Percentiles rank a stretch among this genome's conserved stretches.
phyloP scores from a whole-genome alignment of 2,113 vertebrate species.

The Baryphthengus martii region DNA sequence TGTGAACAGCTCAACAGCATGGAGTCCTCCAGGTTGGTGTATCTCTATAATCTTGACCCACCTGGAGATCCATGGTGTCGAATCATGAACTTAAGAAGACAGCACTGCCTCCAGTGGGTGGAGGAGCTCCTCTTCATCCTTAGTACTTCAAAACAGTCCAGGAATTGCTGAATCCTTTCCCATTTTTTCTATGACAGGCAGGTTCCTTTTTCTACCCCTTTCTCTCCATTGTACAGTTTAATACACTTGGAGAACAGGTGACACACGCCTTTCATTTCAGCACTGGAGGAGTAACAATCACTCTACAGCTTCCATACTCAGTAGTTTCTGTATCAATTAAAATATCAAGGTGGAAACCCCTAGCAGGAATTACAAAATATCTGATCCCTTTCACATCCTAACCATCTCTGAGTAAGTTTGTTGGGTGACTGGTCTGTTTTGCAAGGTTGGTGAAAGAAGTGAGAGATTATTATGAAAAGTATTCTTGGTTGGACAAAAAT shows the following conservation, averaged over 20 bases:
- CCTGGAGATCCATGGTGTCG: slow-evolving; percentile 84
- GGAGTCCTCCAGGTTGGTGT: slow-evolving; percentile 84
- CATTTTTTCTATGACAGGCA: neutral
- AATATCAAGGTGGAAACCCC: neutral
- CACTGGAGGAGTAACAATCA: neutral
- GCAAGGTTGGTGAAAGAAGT: neutral
- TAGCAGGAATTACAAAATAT: neutral
- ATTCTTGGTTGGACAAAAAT: neutral
- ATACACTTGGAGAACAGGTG: neutral
- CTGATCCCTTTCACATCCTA: neutral
- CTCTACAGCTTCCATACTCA: neutral
- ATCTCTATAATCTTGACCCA: slow-evolving; percentile 79
- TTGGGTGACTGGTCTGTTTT: neutral
- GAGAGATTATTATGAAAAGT: neutral
- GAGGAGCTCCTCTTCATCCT: slow-evolving; percentile 62
- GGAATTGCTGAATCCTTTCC: neutral
- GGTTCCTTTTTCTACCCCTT: neutral
- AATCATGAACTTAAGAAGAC: slow-evolving; percentile 73
- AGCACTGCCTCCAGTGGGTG: slow-evolving; percentile 34
- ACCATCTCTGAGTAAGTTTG: neutral
- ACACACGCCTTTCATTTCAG: neutral
- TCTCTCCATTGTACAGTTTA: neutral
- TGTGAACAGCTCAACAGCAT: slow-evolving; percentile 81
- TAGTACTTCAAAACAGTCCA: neutral
- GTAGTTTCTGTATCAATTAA: neutral